Conservation (phyloP, 2,113 vertebrate genomes). For the Corythornis madagascariensis region DNA sequence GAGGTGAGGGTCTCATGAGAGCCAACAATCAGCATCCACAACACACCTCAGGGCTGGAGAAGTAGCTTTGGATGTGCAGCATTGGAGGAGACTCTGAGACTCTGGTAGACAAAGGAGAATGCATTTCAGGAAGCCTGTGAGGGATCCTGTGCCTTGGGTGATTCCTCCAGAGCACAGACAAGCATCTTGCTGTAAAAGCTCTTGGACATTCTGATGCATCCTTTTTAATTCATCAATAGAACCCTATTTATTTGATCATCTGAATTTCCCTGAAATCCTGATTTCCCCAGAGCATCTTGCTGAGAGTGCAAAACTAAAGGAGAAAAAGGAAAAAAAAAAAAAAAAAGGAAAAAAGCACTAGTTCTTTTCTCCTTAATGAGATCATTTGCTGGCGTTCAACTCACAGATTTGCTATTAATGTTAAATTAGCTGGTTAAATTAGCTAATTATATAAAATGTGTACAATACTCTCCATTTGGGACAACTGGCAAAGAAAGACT, state of each 20-base stretch:
- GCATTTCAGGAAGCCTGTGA: neutral
- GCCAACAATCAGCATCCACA: neutral
- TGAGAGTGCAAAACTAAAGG: neutral
- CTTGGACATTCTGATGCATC: neutral
- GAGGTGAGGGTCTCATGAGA: too few relatives aligned
- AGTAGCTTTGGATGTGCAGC: neutral
- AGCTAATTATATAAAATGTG: conserved; percentile 54
- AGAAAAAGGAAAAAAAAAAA: neutral
- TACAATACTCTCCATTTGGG: neutral
- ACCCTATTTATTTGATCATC: conserved; percentile 13
- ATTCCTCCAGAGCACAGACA: neutral
- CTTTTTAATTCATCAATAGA: conserved; percentile 15
- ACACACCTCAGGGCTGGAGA: neutral
- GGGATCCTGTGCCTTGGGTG: neutral
- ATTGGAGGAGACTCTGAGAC: neutral
- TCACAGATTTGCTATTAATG: conserved; percentile 42
- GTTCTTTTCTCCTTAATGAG: conserved; percentile 39
- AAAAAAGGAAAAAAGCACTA: neutral
- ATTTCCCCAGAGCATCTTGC: conserved; percentile 44
- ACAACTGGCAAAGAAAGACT: neutral
- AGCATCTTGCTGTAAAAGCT: neutral
- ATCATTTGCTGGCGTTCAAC: conserved; percentile 40
- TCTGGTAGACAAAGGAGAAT: neutral
- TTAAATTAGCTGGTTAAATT: conserved; percentile 60
- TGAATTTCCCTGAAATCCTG: conserved; percentile 22